Percentiles rank a stretch among this genome's conserved stretches.
Conservation (phyloP, 2,113 vertebrate genomes). For the Antechinus stuartii region DNA sequence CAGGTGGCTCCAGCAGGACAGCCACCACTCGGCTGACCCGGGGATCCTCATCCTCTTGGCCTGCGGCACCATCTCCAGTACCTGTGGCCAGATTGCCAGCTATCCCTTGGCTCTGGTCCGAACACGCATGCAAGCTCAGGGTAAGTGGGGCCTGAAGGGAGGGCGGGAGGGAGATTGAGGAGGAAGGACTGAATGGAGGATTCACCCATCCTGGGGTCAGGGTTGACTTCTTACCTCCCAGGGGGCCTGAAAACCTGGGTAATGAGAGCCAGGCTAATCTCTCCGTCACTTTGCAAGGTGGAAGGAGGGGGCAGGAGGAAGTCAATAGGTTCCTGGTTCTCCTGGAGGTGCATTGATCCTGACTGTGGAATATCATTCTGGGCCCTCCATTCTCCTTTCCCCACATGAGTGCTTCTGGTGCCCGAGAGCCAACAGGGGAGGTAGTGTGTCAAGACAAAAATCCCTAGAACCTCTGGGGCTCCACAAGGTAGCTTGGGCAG, state of each 20-base stretch:
- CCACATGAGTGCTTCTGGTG: not conserved
- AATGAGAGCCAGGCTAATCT: not conserved
- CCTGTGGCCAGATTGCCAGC: conserved; percentile 92
- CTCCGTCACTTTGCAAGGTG: not conserved
- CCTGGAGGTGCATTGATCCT: not conserved
- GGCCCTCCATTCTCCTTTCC: not conserved
- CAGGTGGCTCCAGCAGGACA: conserved; percentile 89
- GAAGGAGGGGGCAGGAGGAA: not conserved
- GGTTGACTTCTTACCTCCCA: not conserved
- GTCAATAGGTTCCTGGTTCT: not conserved
- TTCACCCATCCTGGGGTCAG: not conserved
- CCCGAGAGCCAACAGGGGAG: not conserved
- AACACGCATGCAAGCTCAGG: conserved; percentile 95
- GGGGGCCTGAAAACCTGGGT: not conserved
- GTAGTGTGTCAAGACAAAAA: not conserved
- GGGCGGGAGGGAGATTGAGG: not conserved
- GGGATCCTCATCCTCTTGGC: conserved; percentile 90
- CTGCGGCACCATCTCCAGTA: conserved; percentile 91
- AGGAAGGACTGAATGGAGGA: not conserved
- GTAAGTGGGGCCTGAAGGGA: conserved; percentile 78
- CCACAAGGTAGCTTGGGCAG: not conserved
- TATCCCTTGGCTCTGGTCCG: conserved; percentile 92
- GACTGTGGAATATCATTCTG: not conserved
- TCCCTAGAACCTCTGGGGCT: not conserved
- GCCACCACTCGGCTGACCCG: conserved; percentile 83